Evolutionary conservation across 2,113 vertebrate species (phyloP), one percentile per base, ranked within the genome.

Genomic region (Ochotona curzoniae): DNA sequence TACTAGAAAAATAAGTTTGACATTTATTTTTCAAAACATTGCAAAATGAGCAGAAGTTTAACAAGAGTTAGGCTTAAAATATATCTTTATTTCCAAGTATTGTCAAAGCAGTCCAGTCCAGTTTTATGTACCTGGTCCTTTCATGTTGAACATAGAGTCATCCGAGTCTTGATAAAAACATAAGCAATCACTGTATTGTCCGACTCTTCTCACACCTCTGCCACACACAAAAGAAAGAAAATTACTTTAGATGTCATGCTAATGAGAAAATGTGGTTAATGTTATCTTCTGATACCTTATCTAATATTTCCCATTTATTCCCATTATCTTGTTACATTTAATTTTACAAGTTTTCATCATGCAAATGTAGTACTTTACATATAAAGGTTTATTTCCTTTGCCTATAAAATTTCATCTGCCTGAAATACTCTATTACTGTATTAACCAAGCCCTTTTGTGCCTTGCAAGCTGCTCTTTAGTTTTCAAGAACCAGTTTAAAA

Each of bases 401-500:
- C 25, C 61, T 51, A 51, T 83, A 51, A 93, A 83, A 82, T 78
- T 73, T n/a, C n/a, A 83, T 54, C 73, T 64, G 1, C 17, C 13
- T 75, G 7, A 23, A 69, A 70, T 81, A 1, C 1, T 57, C 7
- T 51, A 5, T 70, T 47, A 20, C 35, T 85, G 0, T 69, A 30
- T 82, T 64, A 63, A 67, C 6, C 3, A 25, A 18, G 10, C 57
- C 2, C 18, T 74, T 88, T n/a, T 85, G n/a, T 89, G 73, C 49
- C 60, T 87, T 3, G 1, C 14, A 85, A 87, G 2, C 4, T 78
- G 15, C 26, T 49, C 30, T 82, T 85, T 79, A 86, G n/a, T 38
- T 86, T 83, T 89, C 8, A 93, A 79, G 80, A 57, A 74, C 4
- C 44, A 79, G 38, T 80, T 49, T 78, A 75, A 38, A 83, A 90